Conservation (phyloP, 2,113 vertebrate genomes). For the Saccopteryx bilineata region DNA sequence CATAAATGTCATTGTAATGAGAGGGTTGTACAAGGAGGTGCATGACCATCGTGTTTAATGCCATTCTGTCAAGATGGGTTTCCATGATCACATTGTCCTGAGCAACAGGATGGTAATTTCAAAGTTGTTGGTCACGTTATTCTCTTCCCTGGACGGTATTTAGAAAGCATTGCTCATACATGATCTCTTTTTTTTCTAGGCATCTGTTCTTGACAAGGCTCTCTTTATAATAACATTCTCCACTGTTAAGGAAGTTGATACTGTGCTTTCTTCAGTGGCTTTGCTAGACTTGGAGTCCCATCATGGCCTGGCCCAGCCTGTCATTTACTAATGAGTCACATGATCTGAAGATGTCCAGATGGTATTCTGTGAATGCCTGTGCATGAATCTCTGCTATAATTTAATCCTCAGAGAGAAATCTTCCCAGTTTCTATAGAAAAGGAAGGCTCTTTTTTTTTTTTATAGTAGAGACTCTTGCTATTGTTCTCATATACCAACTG, state of each 20-base stretch:
- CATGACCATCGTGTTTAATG: neutral
- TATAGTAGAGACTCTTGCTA: neutral
- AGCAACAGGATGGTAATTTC: slow-evolving; percentile 33
- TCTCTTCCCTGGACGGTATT: slow-evolving; percentile 24
- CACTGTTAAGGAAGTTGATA: neutral
- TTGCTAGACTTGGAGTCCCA: neutral
- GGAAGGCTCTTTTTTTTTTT: neutral
- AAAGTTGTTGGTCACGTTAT: slow-evolving; percentile 1
- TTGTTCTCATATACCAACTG: neutral
- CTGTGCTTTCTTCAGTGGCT: neutral
- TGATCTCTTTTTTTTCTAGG: slow-evolving; percentile 9
- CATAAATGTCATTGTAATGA: neutral
- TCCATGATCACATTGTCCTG: slow-evolving; percentile 31
- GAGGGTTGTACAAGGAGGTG: neutral
- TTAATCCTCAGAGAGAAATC: neutral
- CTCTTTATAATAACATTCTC: slow-evolving; percentile 19
- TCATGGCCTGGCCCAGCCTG: neutral
- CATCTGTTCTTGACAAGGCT: slow-evolving; percentile 20
- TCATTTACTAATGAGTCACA: neutral
- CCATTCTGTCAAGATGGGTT: slow-evolving; percentile 17
- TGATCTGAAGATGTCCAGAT: neutral
- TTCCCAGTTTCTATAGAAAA: neutral
- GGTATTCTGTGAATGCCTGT: neutral
- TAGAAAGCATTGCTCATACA: slow-evolving; percentile 11
- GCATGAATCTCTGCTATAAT: neutral